Conservation (phyloP, 2,797 vertebrate species). For the Neomorphus geoffroyi region DNA sequence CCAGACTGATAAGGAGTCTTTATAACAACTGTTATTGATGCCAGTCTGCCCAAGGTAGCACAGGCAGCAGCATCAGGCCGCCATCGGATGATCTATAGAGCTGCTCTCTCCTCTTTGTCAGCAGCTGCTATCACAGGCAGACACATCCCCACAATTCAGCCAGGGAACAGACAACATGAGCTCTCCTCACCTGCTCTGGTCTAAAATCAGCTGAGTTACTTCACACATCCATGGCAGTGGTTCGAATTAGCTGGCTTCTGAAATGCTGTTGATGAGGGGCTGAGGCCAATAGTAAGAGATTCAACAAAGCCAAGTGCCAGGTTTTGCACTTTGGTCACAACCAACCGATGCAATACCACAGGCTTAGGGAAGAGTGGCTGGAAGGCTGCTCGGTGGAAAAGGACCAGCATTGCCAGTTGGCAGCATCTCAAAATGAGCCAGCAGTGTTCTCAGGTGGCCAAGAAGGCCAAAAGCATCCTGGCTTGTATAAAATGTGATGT, state of each 20-base stretch:
- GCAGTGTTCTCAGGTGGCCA: no score
- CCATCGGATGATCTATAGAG: neutral
- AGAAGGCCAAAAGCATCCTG: no score
- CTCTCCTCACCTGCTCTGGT: neutral
- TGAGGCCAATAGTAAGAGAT: no score
- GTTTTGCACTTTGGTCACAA: no score
- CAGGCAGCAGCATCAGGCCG: neutral
- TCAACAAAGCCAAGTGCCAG: no score
- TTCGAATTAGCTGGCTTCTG: neutral
- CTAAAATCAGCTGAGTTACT: neutral
- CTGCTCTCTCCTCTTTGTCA: neutral
- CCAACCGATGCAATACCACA: no score
- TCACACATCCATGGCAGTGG: neutral
- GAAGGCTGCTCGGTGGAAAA: no score
- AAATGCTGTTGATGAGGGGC: no score
- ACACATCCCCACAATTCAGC: neutral
- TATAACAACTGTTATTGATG: neutral
- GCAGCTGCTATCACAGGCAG: neutral
- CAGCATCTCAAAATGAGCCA: no score
- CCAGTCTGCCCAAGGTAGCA: neutral
- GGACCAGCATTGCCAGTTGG: no score
- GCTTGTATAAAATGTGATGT: no score
- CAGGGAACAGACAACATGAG: neutral
- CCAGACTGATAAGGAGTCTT: slow-evolving; percentile 12
- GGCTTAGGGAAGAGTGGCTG: no score